These are phyloP conservation scores for Apostichopus japonicus DNA, from an alignment of 35 echinoderm and acorn worm species.

Conservation along the genomic window DNA sequence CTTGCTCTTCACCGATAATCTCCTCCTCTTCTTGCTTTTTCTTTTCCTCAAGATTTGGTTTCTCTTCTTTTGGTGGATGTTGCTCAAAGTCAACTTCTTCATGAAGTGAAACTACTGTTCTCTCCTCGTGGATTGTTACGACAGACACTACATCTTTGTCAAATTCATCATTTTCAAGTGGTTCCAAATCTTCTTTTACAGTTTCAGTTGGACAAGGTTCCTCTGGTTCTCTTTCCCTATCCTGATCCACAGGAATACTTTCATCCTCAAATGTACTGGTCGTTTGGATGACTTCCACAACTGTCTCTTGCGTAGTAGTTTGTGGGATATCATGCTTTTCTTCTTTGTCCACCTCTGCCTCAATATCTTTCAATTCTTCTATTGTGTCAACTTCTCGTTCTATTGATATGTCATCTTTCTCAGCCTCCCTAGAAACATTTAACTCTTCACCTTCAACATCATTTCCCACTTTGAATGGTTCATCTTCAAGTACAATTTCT, in stretches of 20 bases:
- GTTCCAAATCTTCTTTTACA: not conserved
- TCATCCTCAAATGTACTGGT: no score
- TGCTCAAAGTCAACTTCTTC: not conserved
- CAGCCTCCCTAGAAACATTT: not conserved
- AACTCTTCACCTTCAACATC: slow-evolving; percentile 41
- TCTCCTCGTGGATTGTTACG: not conserved
- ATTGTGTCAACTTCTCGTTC: slow-evolving; percentile 28
- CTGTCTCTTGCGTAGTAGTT: not conserved
- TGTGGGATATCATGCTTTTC: not conserved
- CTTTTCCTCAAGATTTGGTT: not conserved
- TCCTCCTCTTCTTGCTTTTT: not conserved
- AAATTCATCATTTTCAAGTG: not conserved
- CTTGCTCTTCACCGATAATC: not conserved
- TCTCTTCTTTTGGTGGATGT: not conserved
- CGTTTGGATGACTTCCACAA: not conserved
- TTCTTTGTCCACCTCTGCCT: not conserved
- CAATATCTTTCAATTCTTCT: not conserved
- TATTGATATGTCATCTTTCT: not conserved
- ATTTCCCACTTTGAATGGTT: not conserved
- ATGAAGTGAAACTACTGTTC: not conserved
- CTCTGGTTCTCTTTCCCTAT: not conserved
- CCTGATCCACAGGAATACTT: not conserved
- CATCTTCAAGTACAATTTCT: not conserved
- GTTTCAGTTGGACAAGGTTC: not conserved
- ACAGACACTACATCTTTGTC: not conserved